Conservation (phyloP, 2,888 invertebrate genomes). For the Lasioglossum figueresi region DNA sequence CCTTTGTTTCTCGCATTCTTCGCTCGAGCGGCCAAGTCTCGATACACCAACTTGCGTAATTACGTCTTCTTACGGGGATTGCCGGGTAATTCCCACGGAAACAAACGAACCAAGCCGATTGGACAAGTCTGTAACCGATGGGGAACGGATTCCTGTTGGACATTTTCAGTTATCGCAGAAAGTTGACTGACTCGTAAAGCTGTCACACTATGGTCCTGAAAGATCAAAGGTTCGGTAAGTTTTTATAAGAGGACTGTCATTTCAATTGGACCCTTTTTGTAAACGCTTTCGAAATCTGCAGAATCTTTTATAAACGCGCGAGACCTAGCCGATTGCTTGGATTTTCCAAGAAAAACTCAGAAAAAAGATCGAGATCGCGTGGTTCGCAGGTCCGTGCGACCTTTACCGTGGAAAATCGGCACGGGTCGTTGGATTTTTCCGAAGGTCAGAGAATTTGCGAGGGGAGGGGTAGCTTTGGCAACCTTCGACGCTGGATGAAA, state of each 20-base stretch:
- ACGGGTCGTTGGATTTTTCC: slow-evolving; percentile 53
- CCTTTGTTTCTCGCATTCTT: slow-evolving; percentile 5
- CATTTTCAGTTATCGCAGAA: not conserved
- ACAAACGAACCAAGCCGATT: not conserved
- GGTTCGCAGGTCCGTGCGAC: slow-evolving; percentile 9
- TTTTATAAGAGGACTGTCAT: no score
- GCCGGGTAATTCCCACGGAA: slow-evolving; percentile 5
- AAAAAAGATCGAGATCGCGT: not conserved
- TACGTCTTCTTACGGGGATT: slow-evolving; percentile 15
- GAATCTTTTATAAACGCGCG: no score
- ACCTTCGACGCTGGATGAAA: slow-evolving; percentile 45
- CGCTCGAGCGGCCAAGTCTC: not conserved
- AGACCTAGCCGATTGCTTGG: not conserved
- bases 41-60: slow-evolving; percentile 28
- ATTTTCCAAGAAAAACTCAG: not conserved
- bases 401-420: slow-evolving; percentile 46
- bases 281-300: no score
- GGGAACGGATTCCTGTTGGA: not conserved
- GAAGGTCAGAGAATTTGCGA: slow-evolving; percentile 23
- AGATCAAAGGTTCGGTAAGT: not conserved
- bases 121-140: not conserved
- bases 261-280: no score
- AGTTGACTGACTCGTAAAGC: not conserved
- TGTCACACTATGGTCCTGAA: not conserved
- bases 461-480: not conserved